These are phyloP conservation scores for Drosophila leonis DNA, from an alignment of 2,888 invertebrate species.

Conservation along the genomic window DNA sequence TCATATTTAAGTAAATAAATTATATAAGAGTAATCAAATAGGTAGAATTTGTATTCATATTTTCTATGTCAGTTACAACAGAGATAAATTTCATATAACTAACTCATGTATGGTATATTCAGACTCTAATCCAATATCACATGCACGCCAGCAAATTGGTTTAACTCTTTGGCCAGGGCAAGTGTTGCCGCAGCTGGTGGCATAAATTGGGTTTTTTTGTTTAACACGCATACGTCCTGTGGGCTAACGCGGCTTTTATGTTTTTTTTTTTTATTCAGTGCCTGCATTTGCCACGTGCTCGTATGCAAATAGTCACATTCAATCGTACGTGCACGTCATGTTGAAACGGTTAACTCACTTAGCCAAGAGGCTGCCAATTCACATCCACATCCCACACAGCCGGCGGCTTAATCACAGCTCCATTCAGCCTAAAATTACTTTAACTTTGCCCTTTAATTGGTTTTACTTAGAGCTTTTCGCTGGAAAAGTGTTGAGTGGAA, in stretches of 20 bases:
- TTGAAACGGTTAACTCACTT: conserved; percentile 63
- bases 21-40: not conserved
- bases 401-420: conserved; percentile 34
- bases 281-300: conserved; percentile 46
- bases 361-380: conserved; percentile 11
- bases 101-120: not conserved
- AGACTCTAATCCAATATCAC: conserved; percentile 4
- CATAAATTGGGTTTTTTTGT: conserved; percentile 51
- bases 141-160: conserved; percentile 1
- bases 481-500: conserved; percentile 12
- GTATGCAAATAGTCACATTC: conserved; percentile 48
- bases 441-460: conserved; percentile 22
- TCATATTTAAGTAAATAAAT: too few species aligned
- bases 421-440: conserved; percentile 37
- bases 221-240: conserved; percentile 43
- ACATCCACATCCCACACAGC: not conserved
- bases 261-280: conserved; percentile 6
- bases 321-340: conserved; percentile 62
- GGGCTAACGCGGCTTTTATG: conserved; percentile 14
- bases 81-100: not conserved
- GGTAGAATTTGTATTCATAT: not conserved
- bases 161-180: conserved; percentile 9
- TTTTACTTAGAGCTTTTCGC: conserved; percentile 14
- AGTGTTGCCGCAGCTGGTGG: conserved; percentile 34
- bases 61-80: not conserved